A percentile compares a stretch with the other conserved stretches of the same genome.
These are phyloP conservation scores for Eulemur rufifrons DNA, from an alignment of 2,113 vertebrate genomes.

Conservation along the genomic window DNA sequence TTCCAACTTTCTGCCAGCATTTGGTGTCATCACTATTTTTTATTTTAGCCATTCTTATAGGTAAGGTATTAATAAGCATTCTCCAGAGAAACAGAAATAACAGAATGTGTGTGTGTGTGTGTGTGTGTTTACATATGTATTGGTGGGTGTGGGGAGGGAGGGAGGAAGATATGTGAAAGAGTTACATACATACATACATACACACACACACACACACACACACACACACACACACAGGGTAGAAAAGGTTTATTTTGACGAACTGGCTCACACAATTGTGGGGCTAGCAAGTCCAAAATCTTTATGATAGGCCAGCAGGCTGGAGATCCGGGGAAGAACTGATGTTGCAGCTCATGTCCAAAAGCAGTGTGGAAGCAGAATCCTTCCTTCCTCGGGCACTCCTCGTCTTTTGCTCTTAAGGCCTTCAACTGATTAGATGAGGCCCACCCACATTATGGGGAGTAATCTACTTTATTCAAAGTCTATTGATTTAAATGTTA, in stretches of 20 bases:
- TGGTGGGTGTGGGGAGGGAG: too few species aligned
- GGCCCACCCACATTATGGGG: neutral
- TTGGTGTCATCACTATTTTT: neutral
- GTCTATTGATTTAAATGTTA: neutral
- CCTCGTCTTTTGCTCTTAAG: neutral
- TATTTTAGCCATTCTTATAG: neutral
- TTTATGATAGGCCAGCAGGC: neutral
- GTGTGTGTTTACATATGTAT: too few species aligned
- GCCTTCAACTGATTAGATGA: neutral
- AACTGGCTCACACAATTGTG: neutral
- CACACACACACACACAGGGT: neutral
- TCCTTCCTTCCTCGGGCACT: neutral
- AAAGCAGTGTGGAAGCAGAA: neutral
- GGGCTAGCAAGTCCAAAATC: neutral
- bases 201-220: neutral
- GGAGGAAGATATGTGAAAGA: neutral
- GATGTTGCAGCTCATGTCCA: neutral
- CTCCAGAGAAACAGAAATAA: neutral
- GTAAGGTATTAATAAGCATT: neutral
- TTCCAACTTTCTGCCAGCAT: neutral
- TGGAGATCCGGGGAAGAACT: neutral
- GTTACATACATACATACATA: neutral
- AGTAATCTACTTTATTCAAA: neutral
- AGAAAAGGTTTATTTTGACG: neutral
- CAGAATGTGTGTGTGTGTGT: neutral